Percentiles rank a stretch among this genome's conserved stretches.
These are phyloP conservation scores for Hemichromis elongatus DNA, from an alignment of 2,113 vertebrate species.

Conservation along the genomic window DNA sequence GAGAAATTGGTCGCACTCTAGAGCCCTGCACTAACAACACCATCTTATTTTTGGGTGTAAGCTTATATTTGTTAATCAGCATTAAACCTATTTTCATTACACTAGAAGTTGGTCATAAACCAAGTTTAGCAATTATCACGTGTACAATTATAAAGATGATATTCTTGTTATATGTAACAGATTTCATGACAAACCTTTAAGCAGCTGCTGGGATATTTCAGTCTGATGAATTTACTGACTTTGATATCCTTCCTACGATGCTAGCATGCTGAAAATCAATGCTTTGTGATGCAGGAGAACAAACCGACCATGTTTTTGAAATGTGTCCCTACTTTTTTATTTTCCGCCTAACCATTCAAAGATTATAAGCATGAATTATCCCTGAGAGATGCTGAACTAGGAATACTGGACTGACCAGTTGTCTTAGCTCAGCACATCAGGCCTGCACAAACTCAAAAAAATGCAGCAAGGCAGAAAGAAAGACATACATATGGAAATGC, in stretches of 20 bases:
- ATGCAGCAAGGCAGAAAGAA: not conserved
- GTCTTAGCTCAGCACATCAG: constrained; percentile 8
- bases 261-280: not conserved
- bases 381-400: not conserved
- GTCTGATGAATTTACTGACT: not conserved
- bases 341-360: not conserved
- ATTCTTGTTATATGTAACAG: not conserved
- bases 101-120: not conserved
- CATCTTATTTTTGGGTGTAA: not conserved
- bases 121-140: not conserved
- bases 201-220: not conserved
- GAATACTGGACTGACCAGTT: not conserved
- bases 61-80: not conserved
- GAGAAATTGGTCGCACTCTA: no score
- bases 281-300: not conserved
- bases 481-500: not conserved
- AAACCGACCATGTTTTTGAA: not conserved
- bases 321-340: not conserved
- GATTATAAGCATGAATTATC: not conserved
- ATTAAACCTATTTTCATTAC: not conserved
- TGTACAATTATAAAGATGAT: not conserved
- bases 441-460: not conserved
- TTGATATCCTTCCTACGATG: not conserved
- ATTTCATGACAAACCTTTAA: not conserved
- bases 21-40: no score